Evolutionary conservation across 1,140 invertebrate genomes (phyloP), one percentile per base, ranked within the genome.

Genomic region (Drosophila rhopaloa): DNA sequence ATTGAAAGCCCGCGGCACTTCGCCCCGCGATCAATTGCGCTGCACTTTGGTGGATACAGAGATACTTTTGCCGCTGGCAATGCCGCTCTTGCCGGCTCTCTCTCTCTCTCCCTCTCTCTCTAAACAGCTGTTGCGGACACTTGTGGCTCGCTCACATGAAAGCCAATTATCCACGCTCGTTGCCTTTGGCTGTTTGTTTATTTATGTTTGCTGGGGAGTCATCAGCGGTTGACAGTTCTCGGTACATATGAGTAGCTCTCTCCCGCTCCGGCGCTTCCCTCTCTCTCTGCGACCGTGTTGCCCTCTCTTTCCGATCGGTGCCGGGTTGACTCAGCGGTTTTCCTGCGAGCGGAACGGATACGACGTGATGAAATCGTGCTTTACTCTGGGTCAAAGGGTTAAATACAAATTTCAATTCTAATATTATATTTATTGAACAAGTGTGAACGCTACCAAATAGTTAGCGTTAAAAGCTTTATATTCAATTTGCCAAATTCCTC

Each of bases 1-100:
- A 24, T 24, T 24, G 24, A 24, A 60, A 60, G 60, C 43, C 43
- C 51, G 27, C 61, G 14, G 29, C 65, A 38, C 60, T 65, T 24
- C 38, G 65, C 58, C 61, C 73, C 57, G 59, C 24, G 59, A 58
- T 78, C 84, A 88, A 84, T 88, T 80, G 76, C 80, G 81, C 61
- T 88, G 84, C 84, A 88, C 84, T 86, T 88, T 73, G 79, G n/a
- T n/a, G 79, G 80, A 56, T 75, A 59, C 47, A 70, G 79, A 43
- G 29, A 61, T 51, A 51, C 48, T 35, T 66, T 82, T 53, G 50
- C 37, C 55, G 65, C 53, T 77, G 63, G 81, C 73, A 59, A 66
- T 56, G 62, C 43, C 44, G 41, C 19, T 50, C 37, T 63, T 72
- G 77, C 81, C 81, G 81, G 76, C 47, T 70, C 13, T 48, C 51